These are phyloP conservation scores for Hippoglossus stenolepis DNA, from an alignment of 2,113 vertebrate genomes.

Conservation along the genomic window DNA sequence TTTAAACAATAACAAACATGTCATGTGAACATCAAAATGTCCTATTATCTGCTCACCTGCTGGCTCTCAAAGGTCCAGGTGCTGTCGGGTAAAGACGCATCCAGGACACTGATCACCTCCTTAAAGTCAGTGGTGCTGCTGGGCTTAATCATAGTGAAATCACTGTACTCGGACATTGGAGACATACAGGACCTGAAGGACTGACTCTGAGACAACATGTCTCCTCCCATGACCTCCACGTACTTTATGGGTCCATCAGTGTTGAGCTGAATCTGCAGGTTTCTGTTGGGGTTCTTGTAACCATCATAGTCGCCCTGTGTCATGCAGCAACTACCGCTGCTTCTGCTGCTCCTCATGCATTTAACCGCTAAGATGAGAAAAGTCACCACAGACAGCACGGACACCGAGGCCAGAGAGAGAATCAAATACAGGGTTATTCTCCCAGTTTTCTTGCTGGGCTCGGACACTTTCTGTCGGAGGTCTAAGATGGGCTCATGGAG, in stretches of 20 bases:
- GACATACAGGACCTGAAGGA: slow-evolving; percentile 87
- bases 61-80: slow-evolving; percentile 81
- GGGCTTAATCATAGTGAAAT: slow-evolving; percentile 85
- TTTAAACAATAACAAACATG: too few relatives aligned
- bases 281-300: slow-evolving; percentile 77
- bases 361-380: slow-evolving; percentile 80
- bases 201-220: slow-evolving; percentile 82
- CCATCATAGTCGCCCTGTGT: slow-evolving; percentile 65
- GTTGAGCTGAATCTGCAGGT: slow-evolving; percentile 83
- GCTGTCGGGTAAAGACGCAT: slow-evolving; percentile 78
- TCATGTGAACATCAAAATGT: not conserved
- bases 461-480: slow-evolving; percentile 69
- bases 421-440: slow-evolving; percentile 81
- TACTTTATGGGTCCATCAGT: slow-evolving; percentile 86
- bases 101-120: slow-evolving; percentile 77
- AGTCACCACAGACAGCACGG: slow-evolving; percentile 81
- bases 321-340: slow-evolving; percentile 75
- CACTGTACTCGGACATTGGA: slow-evolving; percentile 87
- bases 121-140: slow-evolving; percentile 78
- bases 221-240: slow-evolving; percentile 85
- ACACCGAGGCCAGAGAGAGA: slow-evolving; percentile 82
- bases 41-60: slow-evolving; percentile 65
- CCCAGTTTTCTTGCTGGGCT: slow-evolving; percentile 72
- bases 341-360: slow-evolving; percentile 76
- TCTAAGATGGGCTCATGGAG: slow-evolving; percentile 76